Evolutionary conservation across 2,113 vertebrate species (phyloP), one percentile per base, ranked within the genome.

Genomic region (Balaenoptera acutorostrata): DNA sequence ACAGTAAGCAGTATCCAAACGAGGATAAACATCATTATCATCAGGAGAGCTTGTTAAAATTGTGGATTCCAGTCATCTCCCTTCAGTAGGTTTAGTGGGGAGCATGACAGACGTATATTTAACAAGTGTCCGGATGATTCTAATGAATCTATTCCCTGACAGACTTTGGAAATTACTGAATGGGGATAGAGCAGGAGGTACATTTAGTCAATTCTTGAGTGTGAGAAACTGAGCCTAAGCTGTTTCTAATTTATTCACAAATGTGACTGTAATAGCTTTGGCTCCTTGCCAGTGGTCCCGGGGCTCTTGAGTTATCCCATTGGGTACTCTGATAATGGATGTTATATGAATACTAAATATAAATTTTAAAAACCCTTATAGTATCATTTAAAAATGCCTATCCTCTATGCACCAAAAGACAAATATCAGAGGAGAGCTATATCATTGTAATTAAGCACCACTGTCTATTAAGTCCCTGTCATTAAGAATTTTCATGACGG

Each of bases 181-280:
- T 88, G 25, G 59, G 44, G 39, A 55, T 49, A 84, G 61, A 92
- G 74, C 64, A 90, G 93, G 82, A 96, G 74, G 78, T 92, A 95
- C 27, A 46, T 85, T 90, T 87, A 90, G 44, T 63, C 15, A 52
- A n/a, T 95, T 95, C 80, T 71, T 83, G 55, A 75, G 44, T 84
- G 90, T 93, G 46, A 96, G 64, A 78, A 93, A 93, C 78, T 36
- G 80, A 84, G 64, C 46, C 74, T 94, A 90, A 97, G 83, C 82
- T 95, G 31, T 77, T 93, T 93, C 93, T 97, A 94, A 97, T 97
- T 96, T 97, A 96, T 97, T 97, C 96, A 95, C 69, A 98, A 87
- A 81, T 96, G 80, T 96, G 49, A 83, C 91, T 97, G 41, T 97
- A 96, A 97, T 97, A 95, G 78, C 88, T 94, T 93, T 98, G 97